Evolutionary conservation across 2,888 invertebrate species (phyloP).

Genomic region (Hypomecis punctinalis): DNA sequence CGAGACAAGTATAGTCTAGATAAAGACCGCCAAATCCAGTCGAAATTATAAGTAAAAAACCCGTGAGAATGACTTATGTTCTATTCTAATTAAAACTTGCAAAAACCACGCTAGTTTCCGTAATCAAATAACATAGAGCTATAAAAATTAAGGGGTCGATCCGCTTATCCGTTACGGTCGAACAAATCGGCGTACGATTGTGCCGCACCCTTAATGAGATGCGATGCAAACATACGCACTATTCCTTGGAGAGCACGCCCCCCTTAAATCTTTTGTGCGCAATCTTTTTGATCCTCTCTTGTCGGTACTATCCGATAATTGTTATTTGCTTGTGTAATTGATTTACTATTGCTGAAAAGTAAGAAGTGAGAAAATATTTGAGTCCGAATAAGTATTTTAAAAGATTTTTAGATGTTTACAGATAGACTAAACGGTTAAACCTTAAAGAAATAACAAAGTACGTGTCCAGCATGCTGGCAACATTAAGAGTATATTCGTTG

Average conservation of each 20-base stretch:
- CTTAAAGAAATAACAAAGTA: no score
- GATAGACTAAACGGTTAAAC: no score
- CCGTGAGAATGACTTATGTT: no score
- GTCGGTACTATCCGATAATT: constrained; percentile 49
- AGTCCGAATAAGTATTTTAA: not conserved
- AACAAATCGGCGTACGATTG: constrained; percentile 48
- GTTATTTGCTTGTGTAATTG: constrained; percentile 49
- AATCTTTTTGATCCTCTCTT: constrained; percentile 45
- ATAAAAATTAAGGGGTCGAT: constrained; percentile 20
- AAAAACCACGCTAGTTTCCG: no score
- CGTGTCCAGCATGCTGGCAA: no score
- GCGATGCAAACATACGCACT: constrained; percentile 70
- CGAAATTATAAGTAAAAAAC: no score
- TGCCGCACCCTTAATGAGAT: constrained; percentile 71
- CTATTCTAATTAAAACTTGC: no score
- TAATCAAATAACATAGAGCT: not conserved
- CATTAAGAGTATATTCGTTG: no score
- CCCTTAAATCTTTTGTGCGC: constrained; percentile 50
- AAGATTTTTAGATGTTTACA: no score
- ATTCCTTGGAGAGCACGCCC: constrained; percentile 64
- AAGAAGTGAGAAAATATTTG: constrained; percentile 8
- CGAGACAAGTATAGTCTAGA: no score
- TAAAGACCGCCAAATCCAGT: no score
- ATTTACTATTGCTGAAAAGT: constrained; percentile 31
- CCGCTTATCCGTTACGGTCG: constrained; percentile 70